A percentile compares a stretch with the other conserved stretches of the same genome.
Conservation (phyloP, 2,888 invertebrate genomes). For the Chaetogeoica ovagalla region DNA sequence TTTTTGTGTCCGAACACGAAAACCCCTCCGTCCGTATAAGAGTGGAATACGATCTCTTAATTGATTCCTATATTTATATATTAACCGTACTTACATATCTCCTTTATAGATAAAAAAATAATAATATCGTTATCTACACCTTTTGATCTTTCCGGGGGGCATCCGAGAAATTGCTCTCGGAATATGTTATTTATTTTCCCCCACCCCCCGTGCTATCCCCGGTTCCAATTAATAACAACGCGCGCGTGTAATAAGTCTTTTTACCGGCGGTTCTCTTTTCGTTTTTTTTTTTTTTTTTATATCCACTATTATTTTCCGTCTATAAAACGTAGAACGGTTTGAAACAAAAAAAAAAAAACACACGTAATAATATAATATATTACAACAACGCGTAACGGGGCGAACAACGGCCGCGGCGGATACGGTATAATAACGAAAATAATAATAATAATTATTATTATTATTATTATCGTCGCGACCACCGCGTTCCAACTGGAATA, state of each 20-base stretch:
- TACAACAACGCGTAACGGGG: no score
- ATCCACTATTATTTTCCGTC: no score
- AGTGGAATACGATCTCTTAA: slow-evolving; percentile 33
- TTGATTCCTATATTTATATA: neutral
- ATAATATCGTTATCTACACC: slow-evolving; percentile 30
- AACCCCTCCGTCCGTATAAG: neutral
- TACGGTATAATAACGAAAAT: no score
- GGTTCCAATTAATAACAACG: slow-evolving; percentile 47
- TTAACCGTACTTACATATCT: neutral
- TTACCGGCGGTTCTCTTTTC: neutral
- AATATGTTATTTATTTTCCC: slow-evolving; percentile 46
- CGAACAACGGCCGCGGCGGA: no score
- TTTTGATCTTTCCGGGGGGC: slow-evolving; percentile 43
- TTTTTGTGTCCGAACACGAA: neutral
- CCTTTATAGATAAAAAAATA: neutral
- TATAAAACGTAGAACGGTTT: no score
- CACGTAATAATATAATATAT: no score
- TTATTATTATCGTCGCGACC: no score
- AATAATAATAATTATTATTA: no score
- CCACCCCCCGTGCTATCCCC: slow-evolving; percentile 46
- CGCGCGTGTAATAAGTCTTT: neutral
- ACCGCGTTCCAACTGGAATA: no score
- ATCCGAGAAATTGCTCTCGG: slow-evolving; percentile 43
- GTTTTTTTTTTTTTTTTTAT: neutral
- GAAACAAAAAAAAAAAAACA: no score